Evolutionary conservation across 2,797 vertebrate species (phyloP).

Genomic region (Etheostoma perlongum): DNA sequence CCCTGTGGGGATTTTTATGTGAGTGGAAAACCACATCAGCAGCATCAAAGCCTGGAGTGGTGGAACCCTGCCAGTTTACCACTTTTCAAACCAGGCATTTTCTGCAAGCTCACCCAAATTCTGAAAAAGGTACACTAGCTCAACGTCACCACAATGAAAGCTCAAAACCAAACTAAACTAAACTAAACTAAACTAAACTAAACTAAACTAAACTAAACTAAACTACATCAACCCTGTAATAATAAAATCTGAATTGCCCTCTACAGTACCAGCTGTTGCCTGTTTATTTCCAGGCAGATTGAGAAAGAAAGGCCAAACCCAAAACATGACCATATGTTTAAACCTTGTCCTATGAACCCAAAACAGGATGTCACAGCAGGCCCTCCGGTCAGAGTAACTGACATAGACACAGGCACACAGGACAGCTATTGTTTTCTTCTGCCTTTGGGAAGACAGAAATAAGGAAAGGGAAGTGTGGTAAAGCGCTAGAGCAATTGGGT

Average conservation of each 20-base stretch:
- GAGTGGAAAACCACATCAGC: conserved; percentile 68
- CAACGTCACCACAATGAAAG: neutral
- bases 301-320: conserved; percentile 59
- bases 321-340: conserved; percentile 81
- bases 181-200: conserved; percentile 31
- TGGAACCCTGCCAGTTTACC: conserved; percentile 63
- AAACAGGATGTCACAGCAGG: conserved; percentile 85
- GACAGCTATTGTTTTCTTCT: conserved; percentile 73
- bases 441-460: conserved; percentile 58
- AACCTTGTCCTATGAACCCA: conserved; percentile 77
- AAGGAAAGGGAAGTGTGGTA: conserved; percentile 42
- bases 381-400: conserved; percentile 63
- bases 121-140: conserved; percentile 45
- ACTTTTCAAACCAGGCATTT: conserved; percentile 48
- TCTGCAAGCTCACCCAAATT: conserved; percentile 35
- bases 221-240: conserved; percentile 42
- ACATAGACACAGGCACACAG: conserved; percentile 65
- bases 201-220: conserved; percentile 40
- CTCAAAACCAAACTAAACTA: neutral
- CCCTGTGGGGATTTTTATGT: conserved; percentile 57
- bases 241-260: conserved; percentile 52
- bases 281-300: conserved; percentile 68
- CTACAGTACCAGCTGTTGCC: conserved; percentile 63
- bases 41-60: conserved; percentile 66
- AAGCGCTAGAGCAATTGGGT: conserved; percentile 35